Evolutionary conservation across 2,888 invertebrate genomes (phyloP).

Genomic region (Brachyptera risi): DNA sequence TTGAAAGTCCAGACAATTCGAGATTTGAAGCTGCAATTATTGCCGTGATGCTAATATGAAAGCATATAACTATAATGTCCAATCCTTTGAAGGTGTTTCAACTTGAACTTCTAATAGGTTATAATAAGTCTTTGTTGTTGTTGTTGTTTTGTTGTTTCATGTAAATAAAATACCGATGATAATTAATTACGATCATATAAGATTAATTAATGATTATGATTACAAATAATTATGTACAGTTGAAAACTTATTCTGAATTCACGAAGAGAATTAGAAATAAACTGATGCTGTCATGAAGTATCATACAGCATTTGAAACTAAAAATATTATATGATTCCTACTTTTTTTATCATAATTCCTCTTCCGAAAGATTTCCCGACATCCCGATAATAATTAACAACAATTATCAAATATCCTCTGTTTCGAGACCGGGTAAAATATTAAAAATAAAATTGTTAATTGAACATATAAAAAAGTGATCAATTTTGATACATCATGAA

Average conservation of each 20-base stretch:
- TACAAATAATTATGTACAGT: constrained; percentile 31
- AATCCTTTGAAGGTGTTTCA: background rate
- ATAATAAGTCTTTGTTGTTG: constrained; percentile 24
- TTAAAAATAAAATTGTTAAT: no score
- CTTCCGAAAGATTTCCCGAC: no score
- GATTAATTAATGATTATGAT: constrained; percentile 27
- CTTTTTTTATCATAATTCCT: no score
- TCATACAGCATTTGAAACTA: constrained; percentile 26
- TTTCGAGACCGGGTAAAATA: no score
- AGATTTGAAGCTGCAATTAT: no score
- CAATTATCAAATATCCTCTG: no score
- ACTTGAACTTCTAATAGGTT: constrained; percentile 23
- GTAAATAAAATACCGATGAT: constrained; percentile 31
- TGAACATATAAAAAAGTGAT: no score
- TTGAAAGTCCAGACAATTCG: no score
- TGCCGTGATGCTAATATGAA: no score
- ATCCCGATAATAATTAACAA: no score
- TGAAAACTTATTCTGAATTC: constrained; percentile 24
- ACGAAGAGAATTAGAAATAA: constrained; percentile 27
- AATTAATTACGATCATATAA: constrained; percentile 9
- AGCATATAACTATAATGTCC: no score
- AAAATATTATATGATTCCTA: background rate
- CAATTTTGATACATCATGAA: no score
- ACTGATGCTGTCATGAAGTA: constrained; percentile 20
- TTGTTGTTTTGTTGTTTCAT: constrained; percentile 35